These are phyloP conservation scores for Malacoraja senta DNA, from an alignment of 2,797 vertebrate species.

Conservation along the genomic window DNA sequence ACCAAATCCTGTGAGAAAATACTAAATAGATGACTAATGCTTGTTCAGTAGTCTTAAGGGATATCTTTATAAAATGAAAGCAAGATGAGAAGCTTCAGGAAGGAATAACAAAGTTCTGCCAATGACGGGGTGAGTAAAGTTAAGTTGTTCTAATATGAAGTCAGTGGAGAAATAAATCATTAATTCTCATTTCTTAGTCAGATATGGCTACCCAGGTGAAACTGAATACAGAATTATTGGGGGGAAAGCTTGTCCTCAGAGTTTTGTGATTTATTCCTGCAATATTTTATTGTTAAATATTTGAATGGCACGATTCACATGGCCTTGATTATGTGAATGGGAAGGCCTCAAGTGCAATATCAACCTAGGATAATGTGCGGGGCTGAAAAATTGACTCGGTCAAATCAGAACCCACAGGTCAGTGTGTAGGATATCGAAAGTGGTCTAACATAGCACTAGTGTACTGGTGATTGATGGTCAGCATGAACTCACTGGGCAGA, in stretches of 20 bases:
- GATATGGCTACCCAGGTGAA: slow-evolving; percentile 70
- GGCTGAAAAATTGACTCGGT: background rate
- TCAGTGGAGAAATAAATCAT: background rate
- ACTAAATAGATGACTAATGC: too few relatives aligned
- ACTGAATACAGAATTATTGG: slow-evolving; percentile 85
- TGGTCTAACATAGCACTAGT: too few relatives aligned
- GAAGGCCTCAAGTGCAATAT: background rate
- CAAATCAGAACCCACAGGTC: background rate
- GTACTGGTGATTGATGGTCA: too few relatives aligned
- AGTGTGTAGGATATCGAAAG: too few relatives aligned
- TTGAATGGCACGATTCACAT: background rate
- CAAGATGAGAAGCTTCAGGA: too few relatives aligned
- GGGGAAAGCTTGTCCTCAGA: slow-evolving; percentile 85
- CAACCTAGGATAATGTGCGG: slow-evolving; percentile 28
- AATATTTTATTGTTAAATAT: background rate
- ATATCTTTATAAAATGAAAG: too few relatives aligned
- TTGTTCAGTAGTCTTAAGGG: too few relatives aligned
- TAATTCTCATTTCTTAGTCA: background rate
- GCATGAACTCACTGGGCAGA: too few relatives aligned
- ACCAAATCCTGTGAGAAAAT: too few relatives aligned
- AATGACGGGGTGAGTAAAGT: too few relatives aligned
- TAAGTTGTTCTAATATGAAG: too few relatives aligned
- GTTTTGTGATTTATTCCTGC: slow-evolving; percentile 42
- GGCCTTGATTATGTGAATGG: background rate
- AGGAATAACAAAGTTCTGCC: too few relatives aligned